Conservation (phyloP, 2,113 vertebrate species). For the Dipodomys spectabilis region DNA sequence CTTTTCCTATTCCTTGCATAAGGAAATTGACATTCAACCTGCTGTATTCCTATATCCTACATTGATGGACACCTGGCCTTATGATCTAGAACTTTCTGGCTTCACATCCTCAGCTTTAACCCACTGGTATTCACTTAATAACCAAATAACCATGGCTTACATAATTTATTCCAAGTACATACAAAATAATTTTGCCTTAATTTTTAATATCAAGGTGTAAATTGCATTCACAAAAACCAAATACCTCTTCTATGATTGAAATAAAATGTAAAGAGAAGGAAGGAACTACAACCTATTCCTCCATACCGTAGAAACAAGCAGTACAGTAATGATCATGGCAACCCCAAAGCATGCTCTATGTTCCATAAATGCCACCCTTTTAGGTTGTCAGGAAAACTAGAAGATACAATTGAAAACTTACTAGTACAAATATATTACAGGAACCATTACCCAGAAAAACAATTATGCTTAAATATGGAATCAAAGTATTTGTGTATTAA, state of each 20-base stretch:
- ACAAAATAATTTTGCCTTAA: background rate
- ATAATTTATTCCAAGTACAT: background rate
- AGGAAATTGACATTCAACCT: too few species aligned
- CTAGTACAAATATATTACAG: background rate
- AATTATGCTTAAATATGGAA: background rate
- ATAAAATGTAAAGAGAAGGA: background rate
- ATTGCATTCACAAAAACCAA: background rate
- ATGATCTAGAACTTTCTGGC: background rate
- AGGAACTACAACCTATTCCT: background rate
- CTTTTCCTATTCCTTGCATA: too few species aligned
- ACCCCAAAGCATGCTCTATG: background rate
- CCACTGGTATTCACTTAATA: background rate
- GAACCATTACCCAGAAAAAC: constrained; percentile 16
- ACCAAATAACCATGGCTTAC: background rate
- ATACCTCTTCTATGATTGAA: background rate
- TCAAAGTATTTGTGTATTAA: background rate
- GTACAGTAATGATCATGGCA: background rate
- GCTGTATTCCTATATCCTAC: accelerated
- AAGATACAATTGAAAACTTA: background rate
- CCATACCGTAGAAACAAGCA: background rate
- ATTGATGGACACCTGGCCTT: background rate
- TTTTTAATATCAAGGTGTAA: background rate
- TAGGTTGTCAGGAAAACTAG: background rate
- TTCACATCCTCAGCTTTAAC: background rate
- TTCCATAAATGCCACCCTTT: background rate